Evolutionary conservation across 2,113 vertebrate species (phyloP).

Genomic region (Perca schrenkii): DNA sequence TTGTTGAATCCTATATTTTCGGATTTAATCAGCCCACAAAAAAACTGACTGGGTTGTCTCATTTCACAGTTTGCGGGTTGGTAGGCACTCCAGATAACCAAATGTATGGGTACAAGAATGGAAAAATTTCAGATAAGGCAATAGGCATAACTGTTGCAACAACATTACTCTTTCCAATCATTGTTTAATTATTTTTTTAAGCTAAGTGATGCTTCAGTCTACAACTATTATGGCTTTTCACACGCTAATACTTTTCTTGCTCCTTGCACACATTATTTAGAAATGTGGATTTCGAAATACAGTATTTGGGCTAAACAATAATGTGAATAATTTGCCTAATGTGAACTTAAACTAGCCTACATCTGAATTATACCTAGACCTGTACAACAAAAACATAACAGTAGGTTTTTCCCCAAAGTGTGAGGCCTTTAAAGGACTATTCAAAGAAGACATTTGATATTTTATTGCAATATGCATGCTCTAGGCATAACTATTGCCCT

Average conservation of each 20-base stretch:
- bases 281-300: neutral
- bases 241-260: neutral
- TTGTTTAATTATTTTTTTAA: neutral
- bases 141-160: neutral
- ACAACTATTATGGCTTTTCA: neutral
- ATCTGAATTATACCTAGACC: neutral
- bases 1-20: no score
- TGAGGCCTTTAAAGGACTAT: neutral
- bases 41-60: neutral
- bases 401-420: neutral
- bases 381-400: neutral
- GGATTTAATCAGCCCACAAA: no score
- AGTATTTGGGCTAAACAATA: neutral
- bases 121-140: neutral
- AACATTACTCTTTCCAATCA: neutral
- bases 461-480: neutral
- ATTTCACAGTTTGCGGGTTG: neutral
- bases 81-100: neutral
- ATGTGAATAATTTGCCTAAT: neutral
- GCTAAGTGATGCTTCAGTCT: neutral
- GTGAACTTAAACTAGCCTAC: no score
- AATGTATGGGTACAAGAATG: neutral
- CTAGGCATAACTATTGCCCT: neutral
- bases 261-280: neutral
- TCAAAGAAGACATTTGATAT: neutral